Conservation (phyloP, 2,113 vertebrate genomes). For the Sceloporus undulatus region DNA sequence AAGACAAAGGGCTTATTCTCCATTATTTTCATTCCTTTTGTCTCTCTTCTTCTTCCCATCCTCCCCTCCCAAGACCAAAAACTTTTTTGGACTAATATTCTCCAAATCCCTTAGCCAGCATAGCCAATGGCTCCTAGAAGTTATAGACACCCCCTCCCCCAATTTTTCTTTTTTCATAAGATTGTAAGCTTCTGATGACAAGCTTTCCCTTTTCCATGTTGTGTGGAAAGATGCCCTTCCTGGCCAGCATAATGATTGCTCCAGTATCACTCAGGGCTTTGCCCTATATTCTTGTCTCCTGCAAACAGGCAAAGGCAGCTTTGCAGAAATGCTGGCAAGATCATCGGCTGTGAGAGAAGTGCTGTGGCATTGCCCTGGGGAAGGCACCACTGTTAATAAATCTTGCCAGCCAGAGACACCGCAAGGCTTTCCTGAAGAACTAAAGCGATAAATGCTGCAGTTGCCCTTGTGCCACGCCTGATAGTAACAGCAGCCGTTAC, state of each 20-base stretch:
- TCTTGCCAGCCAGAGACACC: constrained; percentile 38
- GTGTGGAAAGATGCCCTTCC: neutral
- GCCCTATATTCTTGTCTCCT: neutral
- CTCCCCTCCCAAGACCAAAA: too few species aligned
- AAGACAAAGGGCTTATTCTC: too few species aligned
- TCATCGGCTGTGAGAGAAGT: neutral
- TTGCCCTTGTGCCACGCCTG: constrained; percentile 64
- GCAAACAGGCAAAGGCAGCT: accelerated
- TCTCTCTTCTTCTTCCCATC: too few species aligned
- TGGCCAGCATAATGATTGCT: neutral
- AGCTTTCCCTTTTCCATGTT: neutral
- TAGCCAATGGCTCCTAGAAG: too few species aligned
- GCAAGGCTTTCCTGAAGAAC: constrained; percentile 56
- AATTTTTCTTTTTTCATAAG: neutral
- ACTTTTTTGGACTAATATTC: too few species aligned
- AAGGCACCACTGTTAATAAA: constrained; percentile 46
- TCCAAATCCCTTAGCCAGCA: too few species aligned
- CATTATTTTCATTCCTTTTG: too few species aligned
- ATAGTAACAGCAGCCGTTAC: constrained; percentile 65
- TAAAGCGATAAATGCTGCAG: constrained; percentile 56
- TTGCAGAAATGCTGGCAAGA: constrained; percentile 11
- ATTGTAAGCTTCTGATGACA: neutral
- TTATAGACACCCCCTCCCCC: too few species aligned
- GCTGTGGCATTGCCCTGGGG: neutral
- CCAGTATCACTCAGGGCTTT: neutral